Evolutionary conservation across 2,113 vertebrate genomes (phyloP), one percentile per base, ranked within the genome.

Genomic region (Cygnus atratus): DNA sequence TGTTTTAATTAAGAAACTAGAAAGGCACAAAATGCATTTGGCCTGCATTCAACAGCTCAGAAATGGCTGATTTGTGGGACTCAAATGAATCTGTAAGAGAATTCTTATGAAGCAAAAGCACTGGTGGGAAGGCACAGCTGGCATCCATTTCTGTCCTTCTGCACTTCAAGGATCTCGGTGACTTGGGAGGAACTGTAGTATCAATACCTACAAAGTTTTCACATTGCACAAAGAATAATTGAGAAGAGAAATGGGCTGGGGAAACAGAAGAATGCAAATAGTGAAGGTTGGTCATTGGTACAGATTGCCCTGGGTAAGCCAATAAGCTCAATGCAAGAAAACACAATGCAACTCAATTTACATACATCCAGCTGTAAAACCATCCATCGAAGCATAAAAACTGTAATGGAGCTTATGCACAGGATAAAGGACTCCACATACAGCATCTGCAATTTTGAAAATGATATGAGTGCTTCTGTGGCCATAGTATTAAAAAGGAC

Each of bases 1-100:
- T 93, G 92, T 96, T 96, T 96, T 95, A 95, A 96, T 96, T 96
- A 97, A 82, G 80, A 92, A 88, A 72, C 65, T 92, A 92, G 79
- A 91, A 90, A 77, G 76, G 84, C 73, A 87, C 18, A 92, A 89
- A 88, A 97, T 87, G 50, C 66, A 84, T 84, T 95, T 97, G 95
- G 95, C 77, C 61, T 95, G 76, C 57, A 82, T 91, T 93, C 84
- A 94, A 26, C 31, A 57, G 43, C 57, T 88, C 84, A 75, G 88
- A 94, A 92, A 95, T 91, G 86, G 35, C 22, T 94, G 88, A 71
- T 33, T 84, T 78, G 29, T 78, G 80, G 59, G 46, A 92, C 61
- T 93, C 46, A 74, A 52, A 91, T 54, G n/a, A 71, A 88, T 72
- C 39, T 78, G n/a, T 55, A 87, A 68, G 26, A 58, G 37, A 92